Percentiles rank a stretch among this genome's conserved stretches.
phyloP scores from a whole-genome alignment of 1,140 invertebrate species.

The Euschistus heros region DNA sequence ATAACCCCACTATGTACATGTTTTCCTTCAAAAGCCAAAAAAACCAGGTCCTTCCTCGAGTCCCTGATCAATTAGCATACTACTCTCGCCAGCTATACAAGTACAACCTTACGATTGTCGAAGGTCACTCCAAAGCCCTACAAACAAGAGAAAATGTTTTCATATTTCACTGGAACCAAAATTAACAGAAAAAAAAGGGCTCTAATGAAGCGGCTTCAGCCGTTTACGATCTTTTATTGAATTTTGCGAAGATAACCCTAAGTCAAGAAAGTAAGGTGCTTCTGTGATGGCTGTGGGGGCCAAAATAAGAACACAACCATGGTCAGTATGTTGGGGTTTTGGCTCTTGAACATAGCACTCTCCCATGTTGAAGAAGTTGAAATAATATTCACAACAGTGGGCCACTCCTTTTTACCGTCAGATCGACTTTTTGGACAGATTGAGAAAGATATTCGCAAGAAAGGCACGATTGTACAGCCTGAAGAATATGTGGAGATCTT shows the following conservation, averaged over 20 bases:
- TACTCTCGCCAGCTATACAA: constrained; percentile 33
- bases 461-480: too few species aligned
- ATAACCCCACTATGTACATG: constrained; percentile 25
- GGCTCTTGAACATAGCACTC: constrained; percentile 17
- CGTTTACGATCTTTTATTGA: too few species aligned
- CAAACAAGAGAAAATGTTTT: constrained; percentile 29
- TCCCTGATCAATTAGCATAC: constrained; percentile 33
- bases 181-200: constrained; percentile 29
- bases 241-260: constrained; percentile 25
- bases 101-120: constrained; percentile 34
- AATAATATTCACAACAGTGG: too few species aligned
- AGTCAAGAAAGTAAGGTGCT: too few species aligned
- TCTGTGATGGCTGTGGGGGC: constrained; percentile 30
- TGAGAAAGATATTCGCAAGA: too few species aligned
- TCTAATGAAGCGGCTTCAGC: constrained; percentile 32
- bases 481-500: constrained; percentile 30
- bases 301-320: constrained; percentile 34
- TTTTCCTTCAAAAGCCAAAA: constrained; percentile 36
- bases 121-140: constrained; percentile 30
- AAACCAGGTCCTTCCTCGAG: constrained; percentile 32
- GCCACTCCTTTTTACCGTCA: constrained; percentile 31
- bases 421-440: constrained; percentile 31
- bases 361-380: constrained; percentile 28
- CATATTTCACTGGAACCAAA: constrained; percentile 32
- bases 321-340: constrained; percentile 28